Evolutionary conservation across 1,140 invertebrate genomes (phyloP).

Genomic region (Leptopilina clavipes): DNA sequence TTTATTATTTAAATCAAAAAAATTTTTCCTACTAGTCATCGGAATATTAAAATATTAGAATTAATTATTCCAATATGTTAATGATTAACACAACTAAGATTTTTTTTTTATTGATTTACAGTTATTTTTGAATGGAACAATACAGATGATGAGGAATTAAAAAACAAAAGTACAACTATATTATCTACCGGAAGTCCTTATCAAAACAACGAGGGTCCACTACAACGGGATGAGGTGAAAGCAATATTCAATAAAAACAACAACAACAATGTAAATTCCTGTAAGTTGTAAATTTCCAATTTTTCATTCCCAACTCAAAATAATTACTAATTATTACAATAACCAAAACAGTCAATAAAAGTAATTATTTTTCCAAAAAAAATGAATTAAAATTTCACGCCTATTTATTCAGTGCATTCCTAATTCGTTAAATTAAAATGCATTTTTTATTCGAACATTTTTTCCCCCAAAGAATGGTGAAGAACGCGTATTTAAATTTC

Average conservation of each 20-base stretch:
- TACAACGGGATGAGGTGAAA: constrained; percentile 82
- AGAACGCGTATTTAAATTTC: background rate
- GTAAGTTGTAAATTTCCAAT: constrained; percentile 59
- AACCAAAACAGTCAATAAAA: no score
- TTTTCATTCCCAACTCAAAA: background rate
- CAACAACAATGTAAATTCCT: constrained; percentile 63
- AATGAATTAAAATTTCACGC: background rate
- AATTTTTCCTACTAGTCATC: no score
- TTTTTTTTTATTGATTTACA: constrained; percentile 65
- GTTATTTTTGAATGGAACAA: constrained; percentile 82
- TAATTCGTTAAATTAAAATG: background rate
- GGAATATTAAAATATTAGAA: no score
- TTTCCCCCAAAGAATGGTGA: background rate
- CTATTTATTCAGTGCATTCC: no score
- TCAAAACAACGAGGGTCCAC: constrained; percentile 77
- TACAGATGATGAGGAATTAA: constrained; percentile 78
- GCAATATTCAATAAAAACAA: constrained; percentile 77
- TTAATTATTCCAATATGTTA: no score
- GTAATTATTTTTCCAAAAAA: background rate
- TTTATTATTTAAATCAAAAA: no score
- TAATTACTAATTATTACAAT: background rate
- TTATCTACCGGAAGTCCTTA: constrained; percentile 68
- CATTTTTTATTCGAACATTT: background rate
- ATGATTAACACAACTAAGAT: no score
- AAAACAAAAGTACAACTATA: constrained; percentile 72